Evolutionary conservation across 2,113 vertebrate genomes (phyloP).

Genomic region (Ursus arctos): DNA sequence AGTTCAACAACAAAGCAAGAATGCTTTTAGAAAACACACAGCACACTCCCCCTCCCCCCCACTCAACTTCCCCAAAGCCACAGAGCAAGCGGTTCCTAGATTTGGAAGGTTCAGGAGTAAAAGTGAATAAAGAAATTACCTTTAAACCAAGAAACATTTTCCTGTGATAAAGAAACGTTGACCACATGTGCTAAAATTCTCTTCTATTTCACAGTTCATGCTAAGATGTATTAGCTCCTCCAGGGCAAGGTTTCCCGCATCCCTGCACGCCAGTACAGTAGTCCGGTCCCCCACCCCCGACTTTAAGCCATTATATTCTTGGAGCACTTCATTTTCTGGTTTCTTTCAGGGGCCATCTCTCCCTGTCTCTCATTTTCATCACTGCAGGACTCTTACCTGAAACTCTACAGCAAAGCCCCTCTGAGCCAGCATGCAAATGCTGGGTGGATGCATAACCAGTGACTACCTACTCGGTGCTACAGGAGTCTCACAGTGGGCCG

Average conservation of each 20-base stretch:
- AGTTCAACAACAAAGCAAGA: background rate
- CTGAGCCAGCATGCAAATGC: background rate
- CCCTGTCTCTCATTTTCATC: background rate
- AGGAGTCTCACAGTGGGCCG: background rate
- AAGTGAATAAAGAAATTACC: background rate
- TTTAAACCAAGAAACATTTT: background rate
- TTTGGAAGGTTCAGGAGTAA: background rate
- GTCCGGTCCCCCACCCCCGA: background rate
- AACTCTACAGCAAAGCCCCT: background rate
- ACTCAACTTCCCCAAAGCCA: background rate
- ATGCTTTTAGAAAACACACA: background rate
- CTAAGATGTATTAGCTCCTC: background rate
- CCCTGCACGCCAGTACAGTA: background rate
- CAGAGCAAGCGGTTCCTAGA: background rate
- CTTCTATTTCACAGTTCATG: background rate
- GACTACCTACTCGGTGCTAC: background rate
- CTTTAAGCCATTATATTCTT: background rate
- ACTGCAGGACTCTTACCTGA: background rate
- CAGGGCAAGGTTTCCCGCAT: background rate
- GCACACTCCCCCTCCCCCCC: background rate
- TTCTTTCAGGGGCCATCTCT: background rate
- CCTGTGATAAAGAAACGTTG: background rate
- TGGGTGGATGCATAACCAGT: background rate
- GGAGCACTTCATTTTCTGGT: background rate
- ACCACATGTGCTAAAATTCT: background rate